phyloP scores from a whole-genome alignment of 2,888 invertebrate species.

The Calliphora vomitoria region DNA sequence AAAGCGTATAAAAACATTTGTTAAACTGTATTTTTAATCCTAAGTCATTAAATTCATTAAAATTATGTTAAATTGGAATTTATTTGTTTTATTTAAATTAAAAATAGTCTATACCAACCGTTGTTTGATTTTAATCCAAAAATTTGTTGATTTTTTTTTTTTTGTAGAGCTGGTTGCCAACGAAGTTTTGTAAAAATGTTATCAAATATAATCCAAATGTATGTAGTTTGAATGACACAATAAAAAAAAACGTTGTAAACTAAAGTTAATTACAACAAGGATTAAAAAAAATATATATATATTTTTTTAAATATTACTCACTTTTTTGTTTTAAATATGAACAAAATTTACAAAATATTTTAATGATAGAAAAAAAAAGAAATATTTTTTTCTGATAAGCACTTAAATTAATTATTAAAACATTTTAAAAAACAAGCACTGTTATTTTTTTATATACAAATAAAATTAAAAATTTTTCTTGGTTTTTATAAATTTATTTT shows the following conservation, averaged over 20 bases:
- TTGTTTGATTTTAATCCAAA: constrained; percentile 68
- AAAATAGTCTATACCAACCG: constrained; percentile 52
- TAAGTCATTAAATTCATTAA: not conserved
- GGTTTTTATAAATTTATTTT: not conserved
- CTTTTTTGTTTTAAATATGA: not conserved
- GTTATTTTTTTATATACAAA: not conserved
- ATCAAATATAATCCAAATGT: constrained; percentile 58
- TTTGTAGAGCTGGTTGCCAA: constrained; percentile 37
- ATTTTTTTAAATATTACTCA: constrained; percentile 15
- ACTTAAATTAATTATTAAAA: constrained; percentile 26
- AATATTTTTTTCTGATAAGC: constrained; percentile 5
- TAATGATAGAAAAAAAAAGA: not conserved
- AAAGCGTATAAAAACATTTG: too few relatives aligned
- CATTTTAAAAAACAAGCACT: constrained; percentile 13
- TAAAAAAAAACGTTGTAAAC: constrained; percentile 7
- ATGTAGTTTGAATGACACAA: constrained; percentile 6
- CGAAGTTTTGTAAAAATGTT: constrained; percentile 33
- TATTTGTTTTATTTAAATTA: not conserved
- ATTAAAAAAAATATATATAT: constrained; percentile 6
- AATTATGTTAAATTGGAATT: not conserved
- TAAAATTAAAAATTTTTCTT: not conserved
- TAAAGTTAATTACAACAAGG: constrained; percentile 37
- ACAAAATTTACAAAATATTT: constrained; percentile 1
- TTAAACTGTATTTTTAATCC: not conserved
- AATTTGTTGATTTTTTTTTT: constrained; percentile 23